Evolutionary conservation across 2,888 invertebrate species (phyloP).

Genomic region (Tanytarsus gracilentus): DNA sequence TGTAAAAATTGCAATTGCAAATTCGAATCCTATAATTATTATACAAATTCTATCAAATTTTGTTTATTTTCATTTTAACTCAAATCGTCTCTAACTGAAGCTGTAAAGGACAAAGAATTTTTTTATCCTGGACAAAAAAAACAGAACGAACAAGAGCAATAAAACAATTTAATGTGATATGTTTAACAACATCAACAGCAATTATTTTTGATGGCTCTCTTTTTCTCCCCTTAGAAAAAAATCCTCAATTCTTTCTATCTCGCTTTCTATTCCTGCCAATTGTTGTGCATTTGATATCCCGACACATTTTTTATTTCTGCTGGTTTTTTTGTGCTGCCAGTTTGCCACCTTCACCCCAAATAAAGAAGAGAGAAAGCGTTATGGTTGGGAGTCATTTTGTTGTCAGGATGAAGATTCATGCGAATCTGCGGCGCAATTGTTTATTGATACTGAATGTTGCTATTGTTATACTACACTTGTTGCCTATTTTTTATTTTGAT

Average conservation of each 20-base stretch:
- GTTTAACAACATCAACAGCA: constrained; percentile 29
- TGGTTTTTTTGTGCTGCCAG: background rate
- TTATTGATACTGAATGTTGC: too few species aligned
- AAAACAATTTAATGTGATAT: constrained; percentile 28
- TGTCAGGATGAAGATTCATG: constrained; percentile 1
- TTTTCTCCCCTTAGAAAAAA: too few species aligned
- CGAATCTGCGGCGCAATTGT: constrained; percentile 13
- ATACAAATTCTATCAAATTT: too few species aligned
- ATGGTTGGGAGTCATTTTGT: too few species aligned
- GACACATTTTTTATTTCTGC: constrained; percentile 7
- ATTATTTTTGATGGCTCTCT: constrained; percentile 25
- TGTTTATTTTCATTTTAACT: too few species aligned
- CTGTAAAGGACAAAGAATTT: background rate
- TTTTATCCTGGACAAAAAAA: background rate
- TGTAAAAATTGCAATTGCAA: too few species aligned
- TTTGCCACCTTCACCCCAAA: too few species aligned
- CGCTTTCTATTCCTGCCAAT: constrained; percentile 2
- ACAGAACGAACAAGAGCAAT: too few species aligned
- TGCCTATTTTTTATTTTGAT: constrained; percentile 10
- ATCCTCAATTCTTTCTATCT: too few species aligned
- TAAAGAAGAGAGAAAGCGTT: background rate
- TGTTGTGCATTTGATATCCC: constrained; percentile 17
- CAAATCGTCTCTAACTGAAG: background rate
- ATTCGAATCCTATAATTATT: too few species aligned
- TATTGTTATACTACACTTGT: constrained; percentile 16